Conservation (phyloP, 1,140 invertebrate genomes). For the Cylas formicarius region DNA sequence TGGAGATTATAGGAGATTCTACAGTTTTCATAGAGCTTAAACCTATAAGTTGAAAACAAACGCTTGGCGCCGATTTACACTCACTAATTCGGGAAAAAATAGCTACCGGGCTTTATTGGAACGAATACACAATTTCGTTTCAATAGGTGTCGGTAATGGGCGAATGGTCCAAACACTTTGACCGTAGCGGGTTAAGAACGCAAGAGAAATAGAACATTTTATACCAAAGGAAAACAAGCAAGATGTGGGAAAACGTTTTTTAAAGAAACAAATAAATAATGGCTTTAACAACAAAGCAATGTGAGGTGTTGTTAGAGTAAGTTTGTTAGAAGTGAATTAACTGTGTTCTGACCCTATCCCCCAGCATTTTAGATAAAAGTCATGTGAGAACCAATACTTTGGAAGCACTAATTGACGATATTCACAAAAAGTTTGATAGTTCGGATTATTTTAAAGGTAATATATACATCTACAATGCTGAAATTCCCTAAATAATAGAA, state of each 20-base stretch:
- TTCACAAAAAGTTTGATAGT: slow-evolving; percentile 69
- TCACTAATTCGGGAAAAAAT: too few species aligned
- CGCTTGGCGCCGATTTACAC: too few species aligned
- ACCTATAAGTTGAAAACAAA: too few species aligned
- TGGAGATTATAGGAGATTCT: too few species aligned
- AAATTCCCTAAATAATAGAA: slow-evolving; percentile 17
- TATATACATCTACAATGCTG: slow-evolving; percentile 24
- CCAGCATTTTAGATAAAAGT: slow-evolving; percentile 56
- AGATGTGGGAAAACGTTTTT: slow-evolving; percentile 4
- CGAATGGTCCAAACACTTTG: too few species aligned
- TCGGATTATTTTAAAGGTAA: slow-evolving; percentile 68
- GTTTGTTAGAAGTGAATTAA: slow-evolving; percentile 3
- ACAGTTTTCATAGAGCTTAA: too few species aligned
- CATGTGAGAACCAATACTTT: slow-evolving; percentile 56
- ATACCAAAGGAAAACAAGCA: too few species aligned
- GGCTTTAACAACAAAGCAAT: slow-evolving; percentile 36
- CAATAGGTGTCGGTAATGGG: too few species aligned
- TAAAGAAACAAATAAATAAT: slow-evolving; percentile 18
- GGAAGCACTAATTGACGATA: slow-evolving; percentile 56
- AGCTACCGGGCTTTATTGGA: too few species aligned
- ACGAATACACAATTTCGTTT: too few species aligned
- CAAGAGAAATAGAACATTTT: too few species aligned
- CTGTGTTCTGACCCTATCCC: slow-evolving; percentile 9
- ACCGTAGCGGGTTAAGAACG: too few species aligned
- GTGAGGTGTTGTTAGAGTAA: slow-evolving; percentile 37